Conservation (phyloP, 2,113 vertebrate genomes). For the Bujurquina vittata region DNA sequence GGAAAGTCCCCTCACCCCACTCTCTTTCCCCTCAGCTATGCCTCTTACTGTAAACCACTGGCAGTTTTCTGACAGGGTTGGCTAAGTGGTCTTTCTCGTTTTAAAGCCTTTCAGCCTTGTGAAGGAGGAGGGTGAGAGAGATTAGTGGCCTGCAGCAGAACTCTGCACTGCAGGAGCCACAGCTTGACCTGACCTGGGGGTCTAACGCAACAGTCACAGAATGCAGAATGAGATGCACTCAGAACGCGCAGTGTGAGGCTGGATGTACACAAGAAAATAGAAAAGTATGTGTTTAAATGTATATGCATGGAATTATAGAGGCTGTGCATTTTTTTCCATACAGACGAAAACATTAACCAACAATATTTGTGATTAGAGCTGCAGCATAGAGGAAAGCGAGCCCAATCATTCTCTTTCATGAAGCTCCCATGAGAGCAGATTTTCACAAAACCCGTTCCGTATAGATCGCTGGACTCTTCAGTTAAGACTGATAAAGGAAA, state of each 20-base stretch:
- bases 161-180: constrained; percentile 50
- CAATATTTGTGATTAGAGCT: not conserved
- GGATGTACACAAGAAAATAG: not conserved
- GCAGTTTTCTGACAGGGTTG: constrained; percentile 51
- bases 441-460: not conserved
- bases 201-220: constrained; percentile 18
- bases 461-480: not conserved
- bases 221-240: constrained; percentile 32
- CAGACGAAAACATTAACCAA: not conserved
- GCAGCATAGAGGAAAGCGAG: not conserved
- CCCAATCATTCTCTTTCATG: not conserved
- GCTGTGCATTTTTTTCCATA: not conserved
- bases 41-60: constrained; percentile 42
- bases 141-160: constrained; percentile 64
- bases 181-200: constrained; percentile 57
- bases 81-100: constrained; percentile 62
- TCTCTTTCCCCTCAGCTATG: not conserved
- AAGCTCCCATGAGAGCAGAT: not conserved
- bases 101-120: constrained; percentile 47
- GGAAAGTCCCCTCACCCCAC: not conserved
- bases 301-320: not conserved
- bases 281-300: not conserved
- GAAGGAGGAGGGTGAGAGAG: constrained; percentile 49
- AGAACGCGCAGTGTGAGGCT: not conserved
- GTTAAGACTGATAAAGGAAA: not conserved